Evolutionary conservation across 2,797 vertebrate genomes (phyloP).

Genomic region (Anomalospiza imberbis): DNA sequence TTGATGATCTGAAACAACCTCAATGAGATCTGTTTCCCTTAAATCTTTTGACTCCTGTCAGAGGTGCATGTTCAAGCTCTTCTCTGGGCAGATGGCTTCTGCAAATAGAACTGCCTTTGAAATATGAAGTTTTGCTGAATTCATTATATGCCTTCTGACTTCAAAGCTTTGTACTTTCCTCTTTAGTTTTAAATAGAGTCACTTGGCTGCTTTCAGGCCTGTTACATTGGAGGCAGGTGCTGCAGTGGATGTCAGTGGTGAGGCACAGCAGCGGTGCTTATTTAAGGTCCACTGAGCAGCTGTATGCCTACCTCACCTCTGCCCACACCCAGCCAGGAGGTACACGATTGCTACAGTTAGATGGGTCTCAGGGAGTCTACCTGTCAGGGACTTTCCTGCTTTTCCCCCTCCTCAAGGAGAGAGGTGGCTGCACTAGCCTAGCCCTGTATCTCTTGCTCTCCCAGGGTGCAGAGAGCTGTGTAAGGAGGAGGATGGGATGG

Average conservation of each 20-base stretch:
- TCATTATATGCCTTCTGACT: conserved; percentile 52
- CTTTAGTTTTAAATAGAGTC: conserved; percentile 52
- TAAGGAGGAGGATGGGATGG: not conserved
- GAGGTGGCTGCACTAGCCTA: not conserved
- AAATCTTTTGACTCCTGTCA: conserved; percentile 47
- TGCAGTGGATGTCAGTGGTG: not conserved
- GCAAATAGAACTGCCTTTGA: conserved; percentile 61
- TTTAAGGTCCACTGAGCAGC: not conserved
- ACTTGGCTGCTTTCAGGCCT: not conserved
- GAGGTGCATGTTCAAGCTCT: conserved; percentile 20
- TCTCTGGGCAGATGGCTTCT: conserved; percentile 60
- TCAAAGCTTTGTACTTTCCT: conserved; percentile 58
- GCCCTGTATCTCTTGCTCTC: not conserved
- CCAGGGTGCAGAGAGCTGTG: fast-evolving
- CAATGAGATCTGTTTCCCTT: conserved; percentile 18
- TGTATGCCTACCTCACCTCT: not conserved
- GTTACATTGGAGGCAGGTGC: not conserved
- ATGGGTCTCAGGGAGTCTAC: not conserved
- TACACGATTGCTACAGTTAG: not conserved
- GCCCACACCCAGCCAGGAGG: not conserved
- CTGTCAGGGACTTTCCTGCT: not conserved
- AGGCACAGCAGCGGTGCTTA: fast-evolving
- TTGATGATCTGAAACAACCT: conserved; percentile 17
- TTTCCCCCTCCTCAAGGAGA: not conserved
- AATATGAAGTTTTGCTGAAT: conserved; percentile 60